Evolutionary conservation across 2,797 vertebrate species (phyloP).

Genomic region (Ctenochaetus hawaiiensis): DNA sequence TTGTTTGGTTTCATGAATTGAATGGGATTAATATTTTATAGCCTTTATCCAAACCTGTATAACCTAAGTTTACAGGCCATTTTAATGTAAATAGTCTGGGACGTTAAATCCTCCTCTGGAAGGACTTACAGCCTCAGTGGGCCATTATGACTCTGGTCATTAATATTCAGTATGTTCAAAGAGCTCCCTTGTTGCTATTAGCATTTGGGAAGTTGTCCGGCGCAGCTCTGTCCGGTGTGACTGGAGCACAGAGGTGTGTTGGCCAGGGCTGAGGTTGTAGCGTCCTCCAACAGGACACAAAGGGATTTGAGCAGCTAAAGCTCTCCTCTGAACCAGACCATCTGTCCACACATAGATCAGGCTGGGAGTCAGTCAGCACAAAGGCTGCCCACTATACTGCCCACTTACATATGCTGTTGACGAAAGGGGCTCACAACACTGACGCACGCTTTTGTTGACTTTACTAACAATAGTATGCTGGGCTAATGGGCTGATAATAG

Average conservation of each 20-base stretch:
- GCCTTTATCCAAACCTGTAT: not conserved
- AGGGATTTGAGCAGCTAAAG: slow-evolving; percentile 53
- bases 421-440: slow-evolving; percentile 18
- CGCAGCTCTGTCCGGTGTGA: not conserved
- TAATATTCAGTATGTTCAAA: slow-evolving; percentile 2
- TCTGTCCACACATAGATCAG: slow-evolving; percentile 63
- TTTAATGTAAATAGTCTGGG: not conserved
- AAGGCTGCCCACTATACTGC: slow-evolving; percentile 48
- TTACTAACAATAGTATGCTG: slow-evolving; percentile 9
- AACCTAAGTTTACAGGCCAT: not conserved
- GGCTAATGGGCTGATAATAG: slow-evolving; percentile 10
- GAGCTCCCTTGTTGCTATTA: not conserved
- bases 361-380: slow-evolving; percentile 45
- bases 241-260: slow-evolving; percentile 18
- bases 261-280: slow-evolving; percentile 3
- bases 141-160: not conserved
- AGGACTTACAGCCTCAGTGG: not conserved
- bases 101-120: not conserved
- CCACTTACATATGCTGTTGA: slow-evolving; percentile 58
- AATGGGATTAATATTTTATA: not conserved
- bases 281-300: slow-evolving; percentile 43
- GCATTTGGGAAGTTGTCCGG: not conserved
- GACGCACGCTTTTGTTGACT: slow-evolving; percentile 12
- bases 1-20: not conserved
- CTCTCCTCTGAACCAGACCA: slow-evolving; percentile 53